Evolutionary conservation across 2,888 invertebrate species (phyloP).

Genomic region (Brachypterus glaber): DNA sequence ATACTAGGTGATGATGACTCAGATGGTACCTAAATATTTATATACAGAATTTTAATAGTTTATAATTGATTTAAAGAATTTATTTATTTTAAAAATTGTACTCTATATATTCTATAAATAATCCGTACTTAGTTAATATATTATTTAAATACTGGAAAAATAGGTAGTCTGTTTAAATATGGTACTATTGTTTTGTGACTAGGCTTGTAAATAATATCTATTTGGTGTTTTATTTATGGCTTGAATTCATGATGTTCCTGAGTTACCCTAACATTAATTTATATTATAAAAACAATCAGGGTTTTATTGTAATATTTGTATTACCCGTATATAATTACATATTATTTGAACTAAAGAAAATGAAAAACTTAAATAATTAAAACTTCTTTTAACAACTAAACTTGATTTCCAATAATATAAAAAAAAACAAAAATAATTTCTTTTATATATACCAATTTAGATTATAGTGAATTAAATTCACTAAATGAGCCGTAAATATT

Average conservation of each 20-base stretch:
- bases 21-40: too few species aligned
- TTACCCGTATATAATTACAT: conserved; percentile 7
- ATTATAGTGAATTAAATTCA: conserved; percentile 23
- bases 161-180: conserved; percentile 30
- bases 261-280: conserved; percentile 8
- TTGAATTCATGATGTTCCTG: conserved; percentile 17
- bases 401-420: conserved; percentile 1
- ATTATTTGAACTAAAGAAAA: conserved; percentile 16
- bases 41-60: too few species aligned
- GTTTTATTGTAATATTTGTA: conserved; percentile 17
- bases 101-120: conserved; percentile 14
- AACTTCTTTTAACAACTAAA: background rate
- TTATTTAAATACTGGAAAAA: conserved; percentile 30
- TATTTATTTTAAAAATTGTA: too few species aligned
- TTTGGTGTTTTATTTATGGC: conserved; percentile 30
- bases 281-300: too few species aligned
- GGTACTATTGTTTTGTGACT: conserved; percentile 29
- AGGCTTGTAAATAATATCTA: conserved; percentile 34
- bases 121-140: conserved; percentile 18
- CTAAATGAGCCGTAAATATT: conserved; percentile 15
- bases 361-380: conserved; percentile 7
- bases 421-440: conserved; percentile 5
- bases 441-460: background rate
- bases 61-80: too few species aligned
- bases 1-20: too few species aligned